phyloP scores from a whole-genome alignment of 2,113 vertebrate genomes.

The Anoplopoma fimbria region DNA sequence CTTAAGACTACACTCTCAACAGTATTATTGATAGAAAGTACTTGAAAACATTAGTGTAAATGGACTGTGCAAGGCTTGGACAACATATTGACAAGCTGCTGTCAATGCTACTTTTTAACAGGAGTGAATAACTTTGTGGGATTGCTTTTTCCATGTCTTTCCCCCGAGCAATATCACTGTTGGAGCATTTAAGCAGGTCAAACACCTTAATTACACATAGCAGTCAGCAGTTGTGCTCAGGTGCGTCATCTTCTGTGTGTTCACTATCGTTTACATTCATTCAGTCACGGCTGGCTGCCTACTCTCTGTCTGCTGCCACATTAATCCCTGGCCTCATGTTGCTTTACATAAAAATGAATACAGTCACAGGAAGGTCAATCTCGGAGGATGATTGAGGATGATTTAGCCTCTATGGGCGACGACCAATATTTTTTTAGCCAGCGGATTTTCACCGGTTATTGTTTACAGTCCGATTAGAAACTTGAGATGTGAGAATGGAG shows the following conservation, averaged over 20 bases:
- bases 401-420: neutral
- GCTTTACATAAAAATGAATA: neutral
- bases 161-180: slow-evolving; percentile 7
- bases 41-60: slow-evolving; percentile 13
- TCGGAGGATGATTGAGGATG: neutral
- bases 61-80: neutral
- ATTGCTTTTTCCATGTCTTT: neutral
- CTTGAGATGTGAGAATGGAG: neutral
- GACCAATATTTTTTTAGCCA: neutral
- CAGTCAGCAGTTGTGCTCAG: slow-evolving; percentile 6
- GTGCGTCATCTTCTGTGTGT: neutral
- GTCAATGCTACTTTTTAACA: slow-evolving; percentile 14
- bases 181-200: neutral
- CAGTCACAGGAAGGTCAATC: neutral
- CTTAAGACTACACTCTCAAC: neutral
- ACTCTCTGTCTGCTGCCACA: neutral
- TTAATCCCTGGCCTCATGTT: neutral
- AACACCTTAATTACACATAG: slow-evolving; percentile 7
- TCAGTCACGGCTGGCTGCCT: neutral
- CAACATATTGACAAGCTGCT: slow-evolving; percentile 32
- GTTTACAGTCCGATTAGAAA: neutral
- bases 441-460: neutral
- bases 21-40: slow-evolving; percentile 16
- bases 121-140: neutral
- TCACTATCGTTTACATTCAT: neutral